A percentile compares a stretch with the other conserved stretches of the same genome.
Conservation (phyloP, 2,797 vertebrate species). For the Trichosurus vulpecula region DNA sequence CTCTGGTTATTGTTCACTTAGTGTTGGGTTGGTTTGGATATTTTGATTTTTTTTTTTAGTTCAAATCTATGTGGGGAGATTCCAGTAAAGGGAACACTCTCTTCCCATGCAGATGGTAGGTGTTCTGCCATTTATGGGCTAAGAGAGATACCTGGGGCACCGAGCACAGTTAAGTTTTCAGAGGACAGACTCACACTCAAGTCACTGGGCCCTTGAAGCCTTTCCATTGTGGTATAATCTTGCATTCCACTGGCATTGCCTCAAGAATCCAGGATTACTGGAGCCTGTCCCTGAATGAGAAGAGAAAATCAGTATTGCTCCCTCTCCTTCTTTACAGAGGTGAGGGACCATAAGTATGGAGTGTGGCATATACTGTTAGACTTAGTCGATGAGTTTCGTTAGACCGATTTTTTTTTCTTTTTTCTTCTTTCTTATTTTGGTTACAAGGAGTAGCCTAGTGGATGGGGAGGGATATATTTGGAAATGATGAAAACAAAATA, state of each 20-base stretch:
- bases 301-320: too few species aligned
- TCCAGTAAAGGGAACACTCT: not conserved
- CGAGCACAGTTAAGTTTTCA: not conserved
- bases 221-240: not conserved
- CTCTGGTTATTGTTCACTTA: not conserved
- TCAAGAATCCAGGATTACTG: not conserved
- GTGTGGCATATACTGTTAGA: too few species aligned
- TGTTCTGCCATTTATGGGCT: not conserved
- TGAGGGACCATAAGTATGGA: too few species aligned
- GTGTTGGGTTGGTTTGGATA: not conserved
- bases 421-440: not conserved
- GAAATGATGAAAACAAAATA: not conserved
- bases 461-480: not conserved
- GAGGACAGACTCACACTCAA: not conserved
- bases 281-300: not conserved
- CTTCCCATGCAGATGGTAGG: not conserved
- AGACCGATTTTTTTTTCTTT: not conserved
- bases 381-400: not conserved
- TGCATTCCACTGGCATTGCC: not conserved
- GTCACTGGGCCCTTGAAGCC: not conserved
- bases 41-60: not conserved
- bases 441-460: not conserved
- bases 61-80: not conserved
- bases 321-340: too few species aligned
- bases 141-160: not conserved